A percentile compares a stretch with the other conserved stretches of the same genome.
Evolutionary conservation across 2,113 vertebrate genomes (phyloP).

Genomic region (Hemibagrus wyckioides): DNA sequence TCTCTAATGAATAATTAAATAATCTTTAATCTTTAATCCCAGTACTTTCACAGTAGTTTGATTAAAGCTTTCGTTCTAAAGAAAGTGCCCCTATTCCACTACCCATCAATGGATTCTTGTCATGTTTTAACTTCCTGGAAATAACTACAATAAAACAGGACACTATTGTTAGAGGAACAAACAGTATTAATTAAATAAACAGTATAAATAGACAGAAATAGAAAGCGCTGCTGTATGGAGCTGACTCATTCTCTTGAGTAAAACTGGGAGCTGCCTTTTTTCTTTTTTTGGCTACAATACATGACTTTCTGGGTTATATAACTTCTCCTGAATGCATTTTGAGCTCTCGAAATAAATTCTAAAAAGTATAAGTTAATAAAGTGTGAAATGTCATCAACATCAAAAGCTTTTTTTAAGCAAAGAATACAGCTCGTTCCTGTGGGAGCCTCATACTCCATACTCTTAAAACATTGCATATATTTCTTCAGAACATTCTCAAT

Average conservation of each 20-base stretch:
- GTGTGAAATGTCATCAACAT: constrained; percentile 5
- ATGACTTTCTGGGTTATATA: constrained; percentile 17
- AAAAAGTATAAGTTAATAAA: constrained; percentile 2
- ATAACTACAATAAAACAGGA: background rate
- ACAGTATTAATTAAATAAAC: constrained; percentile 6
- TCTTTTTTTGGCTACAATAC: background rate
- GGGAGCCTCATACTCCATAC: background rate
- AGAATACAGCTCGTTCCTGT: background rate
- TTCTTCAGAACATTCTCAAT: constrained; percentile 5
- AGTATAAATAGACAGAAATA: constrained; percentile 7
- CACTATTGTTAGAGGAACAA: background rate
- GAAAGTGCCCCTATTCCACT: background rate
- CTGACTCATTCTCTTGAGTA: constrained; percentile 14
- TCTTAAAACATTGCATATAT: background rate
- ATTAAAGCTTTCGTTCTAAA: background rate
- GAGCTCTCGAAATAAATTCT: background rate
- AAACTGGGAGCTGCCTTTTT: background rate
- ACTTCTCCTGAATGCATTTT: background rate
- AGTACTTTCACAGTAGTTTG: constrained; percentile 14
- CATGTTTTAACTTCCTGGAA: background rate
- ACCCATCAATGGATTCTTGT: background rate
- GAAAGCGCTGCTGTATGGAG: background rate
- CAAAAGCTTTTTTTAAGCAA: background rate
- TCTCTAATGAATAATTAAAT: background rate
- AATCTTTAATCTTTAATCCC: no score